These are phyloP conservation scores for Eidolon helvum DNA, from an alignment of 2,113 vertebrate genomes.

Conservation along the genomic window DNA sequence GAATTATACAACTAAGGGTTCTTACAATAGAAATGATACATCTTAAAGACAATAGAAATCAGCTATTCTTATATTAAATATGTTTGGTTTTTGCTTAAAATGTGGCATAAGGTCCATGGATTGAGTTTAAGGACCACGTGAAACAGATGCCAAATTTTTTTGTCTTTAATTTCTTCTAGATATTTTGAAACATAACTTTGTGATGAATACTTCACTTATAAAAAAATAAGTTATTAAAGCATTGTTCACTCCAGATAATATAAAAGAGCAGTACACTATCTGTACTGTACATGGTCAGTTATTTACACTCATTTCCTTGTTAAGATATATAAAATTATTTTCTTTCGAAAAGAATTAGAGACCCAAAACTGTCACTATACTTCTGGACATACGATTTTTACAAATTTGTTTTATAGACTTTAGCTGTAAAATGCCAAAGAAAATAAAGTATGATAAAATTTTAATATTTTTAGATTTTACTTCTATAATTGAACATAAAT, in stretches of 20 bases:
- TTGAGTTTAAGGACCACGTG: not conserved
- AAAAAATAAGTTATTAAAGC: not conserved
- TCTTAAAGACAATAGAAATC: not conserved
- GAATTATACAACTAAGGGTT: not conserved
- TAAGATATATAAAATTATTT: not conserved
- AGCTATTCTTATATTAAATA: not conserved
- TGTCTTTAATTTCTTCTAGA: not conserved
- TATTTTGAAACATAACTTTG: not conserved
- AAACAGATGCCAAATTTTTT: not conserved
- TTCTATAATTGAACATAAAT: constrained; percentile 1
- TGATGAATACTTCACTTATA: not conserved
- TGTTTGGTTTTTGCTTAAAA: not conserved
- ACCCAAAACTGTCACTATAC: not conserved
- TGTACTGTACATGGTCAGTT: not conserved
- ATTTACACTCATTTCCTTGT: not conserved
- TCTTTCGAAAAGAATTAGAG: not conserved
- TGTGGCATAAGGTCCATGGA: not conserved
- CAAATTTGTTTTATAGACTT: not conserved
- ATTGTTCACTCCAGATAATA: not conserved
- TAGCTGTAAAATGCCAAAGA: not conserved
- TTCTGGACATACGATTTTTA: not conserved
- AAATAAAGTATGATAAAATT: not conserved
- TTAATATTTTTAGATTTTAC: constrained; percentile 8
- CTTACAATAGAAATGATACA: not conserved
- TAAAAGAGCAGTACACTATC: not conserved